phyloP scores from a whole-genome alignment of 2,113 vertebrate species.

The Apaloderma vittatum region DNA sequence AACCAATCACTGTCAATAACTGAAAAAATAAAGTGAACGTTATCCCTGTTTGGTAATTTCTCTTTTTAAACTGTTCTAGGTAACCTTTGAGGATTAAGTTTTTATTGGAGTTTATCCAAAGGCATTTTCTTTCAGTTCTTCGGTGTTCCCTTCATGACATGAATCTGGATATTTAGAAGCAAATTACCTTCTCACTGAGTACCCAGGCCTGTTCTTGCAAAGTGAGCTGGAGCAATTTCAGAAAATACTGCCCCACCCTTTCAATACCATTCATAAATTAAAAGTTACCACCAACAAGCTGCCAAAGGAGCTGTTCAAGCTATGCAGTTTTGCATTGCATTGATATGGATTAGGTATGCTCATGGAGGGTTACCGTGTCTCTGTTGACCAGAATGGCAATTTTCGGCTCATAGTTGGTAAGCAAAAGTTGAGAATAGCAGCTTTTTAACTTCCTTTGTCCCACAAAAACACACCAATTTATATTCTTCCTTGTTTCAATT shows the following conservation, averaged over 20 bases:
- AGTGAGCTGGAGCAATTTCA: neutral
- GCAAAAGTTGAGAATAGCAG: neutral
- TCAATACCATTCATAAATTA: neutral
- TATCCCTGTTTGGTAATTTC: neutral
- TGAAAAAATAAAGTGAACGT: neutral
- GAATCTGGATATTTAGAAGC: neutral
- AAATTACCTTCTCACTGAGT: neutral
- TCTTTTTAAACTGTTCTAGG: neutral
- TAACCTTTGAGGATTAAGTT: neutral
- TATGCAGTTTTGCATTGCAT: neutral
- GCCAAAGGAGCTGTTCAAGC: neutral
- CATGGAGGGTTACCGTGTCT: rapidly evolving
- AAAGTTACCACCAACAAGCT: neutral
- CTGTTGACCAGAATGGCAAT: neutral
- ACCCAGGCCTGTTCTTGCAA: neutral
- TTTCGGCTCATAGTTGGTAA: neutral
- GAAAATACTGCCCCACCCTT: neutral
- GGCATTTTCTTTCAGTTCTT: neutral
- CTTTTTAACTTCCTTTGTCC: neutral
- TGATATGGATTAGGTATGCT: neutral
- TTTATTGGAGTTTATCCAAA: neutral
- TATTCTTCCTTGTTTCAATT: neutral
- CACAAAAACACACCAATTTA: neutral
- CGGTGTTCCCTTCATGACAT: neutral
- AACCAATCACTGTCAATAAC: neutral